Evolutionary conservation across 1,140 invertebrate genomes (phyloP), one percentile per base, ranked within the genome.

Genomic region (Schlechtendalia chinensis): DNA sequence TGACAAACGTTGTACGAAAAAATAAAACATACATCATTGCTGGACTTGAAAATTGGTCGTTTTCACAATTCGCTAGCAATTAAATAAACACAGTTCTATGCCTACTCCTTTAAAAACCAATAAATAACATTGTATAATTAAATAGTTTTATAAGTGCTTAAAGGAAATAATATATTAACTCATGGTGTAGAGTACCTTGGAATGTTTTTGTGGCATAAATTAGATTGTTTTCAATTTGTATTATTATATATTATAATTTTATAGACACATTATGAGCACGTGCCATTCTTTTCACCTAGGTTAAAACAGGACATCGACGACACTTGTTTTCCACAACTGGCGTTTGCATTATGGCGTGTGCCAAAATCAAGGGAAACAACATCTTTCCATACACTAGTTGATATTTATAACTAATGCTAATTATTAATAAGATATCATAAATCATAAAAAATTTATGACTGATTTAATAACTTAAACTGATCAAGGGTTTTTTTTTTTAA

Each of bases 321-420:
- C 63, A 67, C 32, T 67, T 45, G 63, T 67, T 67, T 67, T 67
- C 27, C 63, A 67, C n/a, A 39, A 67, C 32, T 39, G 32, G 11
- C 12, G n/a, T 45, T 67, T 67, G n/a, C 39, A 19, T 54, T 54
- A 63, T 10, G 12, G n/a, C 63, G 32, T 67, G 32, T 16, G 32
- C 63, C 63, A 67, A 67, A 67, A 67, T 67, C 63, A 67, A 67
- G 63, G 63, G 63, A 39, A 67, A 67, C 63, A n/a, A 39, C 32
- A 67, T 67, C 29, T 67, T 22, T 29, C 19, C 29, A 61, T 19
- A 29, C 17, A 50, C 47, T 12, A 50, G 47, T 50, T 12, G 8
- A 50, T 14, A 50, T 50, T 50, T 50, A 50, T 50, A 50, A 50
- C 47, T 50, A 12, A 50, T 50, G 47, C 47, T 12, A 50, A 50